Evolutionary conservation across 2,888 invertebrate species (phyloP), one percentile per base, ranked within the genome.

Genomic region (Pheosia gnoma): DNA sequence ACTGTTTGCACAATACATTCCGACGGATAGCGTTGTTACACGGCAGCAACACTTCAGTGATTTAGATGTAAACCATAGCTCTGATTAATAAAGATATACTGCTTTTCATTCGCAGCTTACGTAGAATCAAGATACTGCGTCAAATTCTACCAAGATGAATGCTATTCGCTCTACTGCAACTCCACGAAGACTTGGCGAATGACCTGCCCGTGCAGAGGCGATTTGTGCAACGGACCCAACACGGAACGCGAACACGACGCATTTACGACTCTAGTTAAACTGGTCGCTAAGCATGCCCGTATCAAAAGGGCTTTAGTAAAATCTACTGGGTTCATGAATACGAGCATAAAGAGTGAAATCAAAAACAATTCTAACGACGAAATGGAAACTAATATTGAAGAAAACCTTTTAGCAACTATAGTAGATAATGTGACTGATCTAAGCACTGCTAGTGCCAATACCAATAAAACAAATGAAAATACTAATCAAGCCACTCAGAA

Each of bases 131-230:
- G 92, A 72, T 83, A 86, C 67, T 93, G 93, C 72, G 90, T 91
- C 9, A 93, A 92, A 71, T 74, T 89, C 13, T 91, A 93, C 65
- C 91, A 91, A 83, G 91, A 93, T 63, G 92, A 92, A 78, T 93
- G 93, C 77, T 92, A 91, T 71, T 81, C 88, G 3, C 68, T 88
- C 39, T 93, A 84, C 71, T 93, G 93, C 75, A 91, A 90, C 76
- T 83, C 92, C 0, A 89, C 90, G 2, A 87, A 82, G 61, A 88
- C 85, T 0, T 91, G 89, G 90, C 86, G 87, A 51, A 89, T 92
- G 85, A 89, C 86, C 1, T 93, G 93, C 64, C 89, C 93, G 0
- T 93, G 93, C 68, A 85, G 82, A 3, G 92, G 91, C 3, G 88
- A 91, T 57, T 84, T 92, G 36, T 93, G 93, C 76, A 93, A 93